phyloP scores from a whole-genome alignment of 2,113 vertebrate genomes.

The Nothobranchius furzeri region DNA sequence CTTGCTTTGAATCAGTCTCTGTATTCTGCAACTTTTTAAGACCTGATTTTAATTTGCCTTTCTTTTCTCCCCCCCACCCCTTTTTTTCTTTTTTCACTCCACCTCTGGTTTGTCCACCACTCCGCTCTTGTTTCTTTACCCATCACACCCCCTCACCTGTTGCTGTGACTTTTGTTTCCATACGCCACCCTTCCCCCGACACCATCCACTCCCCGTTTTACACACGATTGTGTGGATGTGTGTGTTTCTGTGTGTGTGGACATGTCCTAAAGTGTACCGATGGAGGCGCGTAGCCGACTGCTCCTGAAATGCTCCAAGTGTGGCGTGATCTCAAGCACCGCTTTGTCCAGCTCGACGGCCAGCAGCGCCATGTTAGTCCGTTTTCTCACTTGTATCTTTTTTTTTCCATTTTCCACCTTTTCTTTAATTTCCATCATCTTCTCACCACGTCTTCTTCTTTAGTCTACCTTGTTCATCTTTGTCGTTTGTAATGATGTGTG shows the following conservation, averaged over 20 bases:
- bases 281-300: conserved; percentile 87
- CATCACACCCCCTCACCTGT: conserved; percentile 46
- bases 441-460: neutral
- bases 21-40: conserved; percentile 63
- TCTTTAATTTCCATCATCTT: conserved; percentile 6
- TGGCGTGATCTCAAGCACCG: conserved; percentile 92
- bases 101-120: conserved; percentile 49
- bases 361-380: conserved; percentile 96
- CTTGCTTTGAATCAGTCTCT: conserved; percentile 58
- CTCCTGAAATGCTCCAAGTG: conserved; percentile 98
- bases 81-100: conserved; percentile 1
- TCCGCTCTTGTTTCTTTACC: conserved; percentile 34
- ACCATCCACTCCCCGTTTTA: neutral
- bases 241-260: conserved; percentile 17
- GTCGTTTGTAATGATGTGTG: conserved; percentile 49
- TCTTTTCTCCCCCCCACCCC: conserved; percentile 14
- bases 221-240: conserved; percentile 28
- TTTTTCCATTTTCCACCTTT: conserved; percentile 7
- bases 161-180: conserved; percentile 30
- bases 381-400: conserved; percentile 56
- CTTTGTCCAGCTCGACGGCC: conserved; percentile 90
- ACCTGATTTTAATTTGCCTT: conserved; percentile 74
- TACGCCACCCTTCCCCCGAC: neutral
- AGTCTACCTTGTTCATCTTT: conserved; percentile 39
- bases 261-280: conserved; percentile 77